Evolutionary conservation across 2,888 invertebrate species (phyloP).

Genomic region (Xestobium rufovillosum): DNA sequence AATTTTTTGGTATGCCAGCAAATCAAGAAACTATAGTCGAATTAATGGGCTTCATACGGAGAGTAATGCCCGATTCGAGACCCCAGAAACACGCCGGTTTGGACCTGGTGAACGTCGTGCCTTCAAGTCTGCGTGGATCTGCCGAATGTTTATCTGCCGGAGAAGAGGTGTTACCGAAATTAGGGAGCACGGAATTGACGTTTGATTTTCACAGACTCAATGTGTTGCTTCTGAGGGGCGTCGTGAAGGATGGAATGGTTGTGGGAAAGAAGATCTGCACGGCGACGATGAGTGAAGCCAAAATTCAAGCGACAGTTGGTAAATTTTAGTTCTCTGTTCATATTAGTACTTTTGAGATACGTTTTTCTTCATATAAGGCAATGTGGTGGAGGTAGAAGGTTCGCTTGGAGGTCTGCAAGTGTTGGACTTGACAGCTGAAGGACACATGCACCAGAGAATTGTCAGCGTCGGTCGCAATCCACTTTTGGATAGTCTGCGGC

Average conservation of each 20-base stretch:
- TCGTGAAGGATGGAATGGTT: constrained; percentile 61
- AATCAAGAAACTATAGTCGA: constrained; percentile 95
- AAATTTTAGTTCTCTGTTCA: constrained; percentile 27
- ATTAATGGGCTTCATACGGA: constrained; percentile 77
- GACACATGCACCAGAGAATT: constrained; percentile 76
- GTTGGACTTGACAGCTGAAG: constrained; percentile 79
- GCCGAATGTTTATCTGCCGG: constrained; percentile 32
- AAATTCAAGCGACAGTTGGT: constrained; percentile 77
- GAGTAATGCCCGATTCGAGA: constrained; percentile 52
- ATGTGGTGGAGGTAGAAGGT: constrained; percentile 62
- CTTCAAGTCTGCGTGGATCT: constrained; percentile 31
- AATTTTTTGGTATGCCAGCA: constrained; percentile 47
- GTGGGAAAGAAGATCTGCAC: constrained; percentile 87
- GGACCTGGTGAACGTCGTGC: constrained; percentile 30
- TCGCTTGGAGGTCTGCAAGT: constrained; percentile 89
- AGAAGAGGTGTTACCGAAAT: constrained; percentile 31
- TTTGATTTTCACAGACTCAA: constrained; percentile 92
- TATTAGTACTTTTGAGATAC: constrained; percentile 19
- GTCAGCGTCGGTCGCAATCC: constrained; percentile 77
- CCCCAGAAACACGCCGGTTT: constrained; percentile 29
- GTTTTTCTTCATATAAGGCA: constrained; percentile 11
- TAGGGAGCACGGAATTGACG: constrained; percentile 71
- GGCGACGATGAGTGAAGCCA: constrained; percentile 84
- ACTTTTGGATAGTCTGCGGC: constrained; percentile 46
- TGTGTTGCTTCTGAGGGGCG: constrained; percentile 75